Evolutionary conservation across 2,797 vertebrate species (phyloP), one percentile per base, ranked within the genome.

Genomic region (Platalea minor): DNA sequence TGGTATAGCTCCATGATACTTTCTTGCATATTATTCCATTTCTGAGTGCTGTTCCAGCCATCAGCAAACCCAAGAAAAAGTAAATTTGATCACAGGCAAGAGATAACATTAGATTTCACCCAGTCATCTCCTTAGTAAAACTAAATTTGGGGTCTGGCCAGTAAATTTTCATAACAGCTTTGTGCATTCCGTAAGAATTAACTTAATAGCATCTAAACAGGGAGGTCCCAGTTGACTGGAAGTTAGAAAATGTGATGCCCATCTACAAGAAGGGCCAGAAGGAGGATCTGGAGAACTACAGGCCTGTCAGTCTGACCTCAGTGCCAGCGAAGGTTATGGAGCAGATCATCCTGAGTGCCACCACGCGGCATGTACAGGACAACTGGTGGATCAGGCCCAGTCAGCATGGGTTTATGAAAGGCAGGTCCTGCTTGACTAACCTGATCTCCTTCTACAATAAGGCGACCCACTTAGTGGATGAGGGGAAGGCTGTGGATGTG

Each of bases 71-170:
- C 50, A 33, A 50, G 20, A 18, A 79, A 79, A 88, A 85, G 21
- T 15, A 75, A 68, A 76, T 68, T 88, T 61, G 11, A 54, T 31
- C n/a, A 46, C 0, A 45, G 29, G 3, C 29, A 77, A 67, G 15
- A 80, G 18, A 7, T 54, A 60, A 73, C 21, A 23, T 29, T 57
- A 35, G 23, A 59, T 67, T 88, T 56, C 31, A 84, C 19, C 3
- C 29, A 25, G 7, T 23, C 14, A 26, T 17, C 4, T 74, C 24
- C 37, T 50, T 17, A 37, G n/a, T 29, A 75, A 94, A 72, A 50
- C 10, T 8, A 41, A 28, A 25, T 64, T 0, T 57, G 11, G 11
- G 6, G 8, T 35, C 51, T 51, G 24, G 43, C 5, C 3, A 2
- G 28, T 25, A 46, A 70, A 59, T 51, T 48, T 90, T 74, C 18